These are phyloP conservation scores for Hestina assimilis DNA, from an alignment of 1,140 invertebrate genomes.

Conservation along the genomic window DNA sequence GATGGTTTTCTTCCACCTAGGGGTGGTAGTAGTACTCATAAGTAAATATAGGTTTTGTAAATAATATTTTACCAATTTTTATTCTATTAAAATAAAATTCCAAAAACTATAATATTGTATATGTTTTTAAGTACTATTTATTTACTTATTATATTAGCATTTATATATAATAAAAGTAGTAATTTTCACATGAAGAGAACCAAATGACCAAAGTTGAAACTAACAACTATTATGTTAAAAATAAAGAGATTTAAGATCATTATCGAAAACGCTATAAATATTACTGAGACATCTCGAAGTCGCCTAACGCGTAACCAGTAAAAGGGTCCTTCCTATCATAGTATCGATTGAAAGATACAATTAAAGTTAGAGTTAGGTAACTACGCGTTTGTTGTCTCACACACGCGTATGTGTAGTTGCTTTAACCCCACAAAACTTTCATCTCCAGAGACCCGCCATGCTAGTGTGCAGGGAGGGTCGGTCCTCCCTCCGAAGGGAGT, in stretches of 20 bases:
- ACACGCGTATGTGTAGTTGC: conserved; percentile 55
- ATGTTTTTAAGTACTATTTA: too few relatives aligned
- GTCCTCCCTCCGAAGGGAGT: conserved; percentile 67
- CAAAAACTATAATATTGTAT: too few relatives aligned
- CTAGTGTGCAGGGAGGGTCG: conserved; percentile 39
- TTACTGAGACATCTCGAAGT: neutral
- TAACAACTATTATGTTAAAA: neutral
- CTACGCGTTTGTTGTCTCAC: conserved; percentile 71
- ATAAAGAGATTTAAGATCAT: too few relatives aligned
- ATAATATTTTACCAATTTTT: too few relatives aligned
- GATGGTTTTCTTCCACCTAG: too few relatives aligned
- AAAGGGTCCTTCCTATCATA: conserved; percentile 31
- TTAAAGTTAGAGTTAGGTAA: conserved; percentile 77
- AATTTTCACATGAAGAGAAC: too few relatives aligned
- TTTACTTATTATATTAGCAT: too few relatives aligned
- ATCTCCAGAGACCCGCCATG: conserved; percentile 67
- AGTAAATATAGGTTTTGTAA: too few relatives aligned
- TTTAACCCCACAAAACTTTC: conserved; percentile 76
- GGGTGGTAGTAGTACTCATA: too few relatives aligned
- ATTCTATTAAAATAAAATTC: too few relatives aligned
- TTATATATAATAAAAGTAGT: too few relatives aligned
- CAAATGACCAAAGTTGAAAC: too few relatives aligned
- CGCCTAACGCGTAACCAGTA: conserved; percentile 6
- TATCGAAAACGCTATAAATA: neutral
- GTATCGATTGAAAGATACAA: conserved; percentile 78